Evolutionary conservation across 2,797 vertebrate species (phyloP).

Genomic region (Brachyrhaphis roseni): DNA sequence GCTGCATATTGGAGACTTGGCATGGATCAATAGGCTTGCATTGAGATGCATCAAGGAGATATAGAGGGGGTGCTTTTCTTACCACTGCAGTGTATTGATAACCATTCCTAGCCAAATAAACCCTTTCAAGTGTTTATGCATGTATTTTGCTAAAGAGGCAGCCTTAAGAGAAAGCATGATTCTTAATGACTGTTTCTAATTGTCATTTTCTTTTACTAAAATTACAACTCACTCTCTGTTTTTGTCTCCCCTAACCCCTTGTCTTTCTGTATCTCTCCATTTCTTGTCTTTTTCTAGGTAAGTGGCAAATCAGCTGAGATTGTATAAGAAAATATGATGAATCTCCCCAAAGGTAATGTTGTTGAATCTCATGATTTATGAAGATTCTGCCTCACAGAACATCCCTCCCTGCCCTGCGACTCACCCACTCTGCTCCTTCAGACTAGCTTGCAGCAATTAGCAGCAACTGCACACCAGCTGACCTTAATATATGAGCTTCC

Average conservation of each 20-base stretch:
- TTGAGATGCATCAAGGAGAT: constrained; percentile 34
- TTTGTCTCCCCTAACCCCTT: background rate
- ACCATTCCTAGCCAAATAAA: constrained; percentile 35
- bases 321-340: constrained; percentile 48
- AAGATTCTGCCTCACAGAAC: background rate
- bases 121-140: constrained; percentile 11
- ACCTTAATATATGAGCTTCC: no score
- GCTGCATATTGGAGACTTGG: constrained; percentile 30
- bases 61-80: constrained; percentile 48
- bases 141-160: background rate
- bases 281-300: constrained; percentile 68
- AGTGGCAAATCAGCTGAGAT: constrained; percentile 60
- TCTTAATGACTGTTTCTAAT: constrained; percentile 1
- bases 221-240: constrained; percentile 49
- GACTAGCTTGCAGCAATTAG: no score
- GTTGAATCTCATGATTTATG: constrained; percentile 9
- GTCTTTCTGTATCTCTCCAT: constrained; percentile 12
- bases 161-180: constrained; percentile 13
- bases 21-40: constrained; percentile 56
- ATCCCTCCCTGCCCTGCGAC: no score
- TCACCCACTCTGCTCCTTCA: no score
- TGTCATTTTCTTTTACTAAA: constrained; percentile 58
- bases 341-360: constrained; percentile 57
- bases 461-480: no score
- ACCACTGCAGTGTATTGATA: constrained; percentile 62